phyloP scores from a whole-genome alignment of 1,140 invertebrate species.

The Ctenoplectra terminalis region DNA sequence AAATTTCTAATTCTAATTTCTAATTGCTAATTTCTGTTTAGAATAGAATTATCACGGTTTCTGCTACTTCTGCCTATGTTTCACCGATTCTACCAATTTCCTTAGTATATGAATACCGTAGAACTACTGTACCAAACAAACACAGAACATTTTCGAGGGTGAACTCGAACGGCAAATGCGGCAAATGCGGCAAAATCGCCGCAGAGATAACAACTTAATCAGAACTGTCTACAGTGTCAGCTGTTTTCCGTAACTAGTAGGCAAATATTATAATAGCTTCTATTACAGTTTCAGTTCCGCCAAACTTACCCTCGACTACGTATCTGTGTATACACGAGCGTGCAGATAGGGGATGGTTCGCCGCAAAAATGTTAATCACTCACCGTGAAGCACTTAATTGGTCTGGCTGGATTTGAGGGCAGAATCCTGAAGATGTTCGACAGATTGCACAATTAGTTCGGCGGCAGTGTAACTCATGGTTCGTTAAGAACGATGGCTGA shows the following conservation, averaged over 20 bases:
- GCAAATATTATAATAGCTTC: conserved; percentile 5
- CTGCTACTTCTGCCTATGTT: neutral
- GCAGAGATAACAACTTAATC: conserved; percentile 3
- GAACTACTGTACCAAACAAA: neutral
- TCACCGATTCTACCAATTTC: neutral
- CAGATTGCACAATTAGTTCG: conserved; percentile 23
- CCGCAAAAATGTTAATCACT: conserved; percentile 14
- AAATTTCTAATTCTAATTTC: no score
- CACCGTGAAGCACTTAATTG: neutral
- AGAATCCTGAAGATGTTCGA: neutral
- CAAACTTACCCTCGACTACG: neutral
- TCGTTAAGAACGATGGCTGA: conserved; percentile 41
- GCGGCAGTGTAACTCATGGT: conserved; percentile 19
- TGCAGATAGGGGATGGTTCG: neutral
- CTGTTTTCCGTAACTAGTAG: neutral
- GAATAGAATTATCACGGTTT: no score
- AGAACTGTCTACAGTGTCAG: neutral
- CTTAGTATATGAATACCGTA: neutral
- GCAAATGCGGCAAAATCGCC: neutral
- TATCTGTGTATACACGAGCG: neutral
- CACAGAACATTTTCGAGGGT: no score
- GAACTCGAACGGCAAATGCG: neutral
- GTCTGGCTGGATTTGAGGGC: neutral
- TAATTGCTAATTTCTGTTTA: no score
- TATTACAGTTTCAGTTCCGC: neutral